Evolutionary conservation across 1,140 invertebrate species (phyloP).

Genomic region (Helicorthomorpha holstii): DNA sequence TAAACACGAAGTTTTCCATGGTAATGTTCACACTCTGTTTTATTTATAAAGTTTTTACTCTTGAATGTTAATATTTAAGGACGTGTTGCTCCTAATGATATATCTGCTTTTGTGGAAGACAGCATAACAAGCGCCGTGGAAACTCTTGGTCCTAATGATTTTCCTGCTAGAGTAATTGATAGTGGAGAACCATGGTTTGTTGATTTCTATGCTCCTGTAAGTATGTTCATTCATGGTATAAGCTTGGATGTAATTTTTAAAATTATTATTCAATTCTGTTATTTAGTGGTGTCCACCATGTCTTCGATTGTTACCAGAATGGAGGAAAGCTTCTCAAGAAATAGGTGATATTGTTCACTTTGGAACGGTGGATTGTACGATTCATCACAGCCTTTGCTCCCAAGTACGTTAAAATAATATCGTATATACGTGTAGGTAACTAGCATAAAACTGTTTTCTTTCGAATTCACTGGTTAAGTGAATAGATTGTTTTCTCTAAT

Average conservation of each 20-base stretch:
- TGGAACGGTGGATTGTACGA: conserved; percentile 39
- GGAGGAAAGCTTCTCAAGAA: conserved; percentile 44
- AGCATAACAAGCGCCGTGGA: conserved; percentile 40
- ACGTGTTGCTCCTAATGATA: conserved; percentile 39
- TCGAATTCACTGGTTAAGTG: too few species aligned
- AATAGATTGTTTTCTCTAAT: too few species aligned
- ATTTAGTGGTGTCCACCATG: conserved; percentile 61
- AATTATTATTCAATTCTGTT: not conserved
- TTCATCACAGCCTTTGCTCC: conserved; percentile 28
- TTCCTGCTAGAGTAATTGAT: conserved; percentile 29
- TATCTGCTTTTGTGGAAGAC: conserved; percentile 47
- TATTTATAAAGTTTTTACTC: not conserved
- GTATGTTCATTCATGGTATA: conserved; percentile 8
- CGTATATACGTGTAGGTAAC: too few species aligned
- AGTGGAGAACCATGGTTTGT: conserved; percentile 43
- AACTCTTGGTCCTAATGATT: conserved; percentile 40
- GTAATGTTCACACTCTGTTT: conserved; percentile 15
- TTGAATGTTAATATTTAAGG: conserved; percentile 21
- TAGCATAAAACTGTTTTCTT: conserved; percentile 3
- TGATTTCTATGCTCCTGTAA: conserved; percentile 57
- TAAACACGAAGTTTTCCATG: conserved; percentile 52
- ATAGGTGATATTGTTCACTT: conserved; percentile 34
- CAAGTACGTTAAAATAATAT: conserved; percentile 18
- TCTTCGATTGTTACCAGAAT: conserved; percentile 48
- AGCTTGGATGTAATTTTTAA: not conserved